Conservation (phyloP, 2,113 vertebrate species). For the Sander vitreus region DNA sequence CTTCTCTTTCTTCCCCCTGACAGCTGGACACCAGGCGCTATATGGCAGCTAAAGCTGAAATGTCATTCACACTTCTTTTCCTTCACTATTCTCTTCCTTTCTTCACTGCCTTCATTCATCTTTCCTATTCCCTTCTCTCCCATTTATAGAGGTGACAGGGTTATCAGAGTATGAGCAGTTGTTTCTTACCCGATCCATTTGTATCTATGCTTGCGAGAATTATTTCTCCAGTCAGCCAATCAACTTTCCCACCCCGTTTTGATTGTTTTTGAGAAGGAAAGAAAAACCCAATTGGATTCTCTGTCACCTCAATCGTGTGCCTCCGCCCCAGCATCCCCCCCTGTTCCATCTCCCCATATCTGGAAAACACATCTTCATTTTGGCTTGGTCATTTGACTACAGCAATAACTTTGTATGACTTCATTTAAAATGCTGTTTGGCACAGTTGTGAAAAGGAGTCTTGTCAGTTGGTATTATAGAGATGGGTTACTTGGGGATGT, state of each 20-base stretch:
- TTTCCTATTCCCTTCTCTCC: background rate
- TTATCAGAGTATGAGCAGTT: constrained; percentile 59
- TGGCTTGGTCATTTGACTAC: constrained; percentile 58
- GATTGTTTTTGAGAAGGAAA: constrained; percentile 43
- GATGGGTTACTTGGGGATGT: constrained; percentile 44
- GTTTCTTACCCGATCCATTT: constrained; percentile 54
- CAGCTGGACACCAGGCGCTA: constrained; percentile 43
- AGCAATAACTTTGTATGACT: constrained; percentile 62
- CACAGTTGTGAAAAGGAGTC: constrained; percentile 45
- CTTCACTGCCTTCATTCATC: constrained; percentile 23
- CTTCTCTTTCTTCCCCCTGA: constrained; percentile 11
- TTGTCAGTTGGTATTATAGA: constrained; percentile 69
- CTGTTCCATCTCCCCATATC: constrained; percentile 56
- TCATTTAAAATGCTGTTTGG: constrained; percentile 69
- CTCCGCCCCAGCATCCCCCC: background rate
- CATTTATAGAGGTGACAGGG: constrained; percentile 46
- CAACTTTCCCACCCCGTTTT: constrained; percentile 19
- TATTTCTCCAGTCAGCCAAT: constrained; percentile 60
- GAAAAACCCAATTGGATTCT: constrained; percentile 71
- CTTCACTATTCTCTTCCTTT: constrained; percentile 16
- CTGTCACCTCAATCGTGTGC: constrained; percentile 63
- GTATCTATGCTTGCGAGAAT: constrained; percentile 47
- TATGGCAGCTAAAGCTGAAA: constrained; percentile 33
- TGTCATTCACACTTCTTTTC: constrained; percentile 48
- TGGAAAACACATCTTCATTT: constrained; percentile 67